A percentile compares a stretch with the other conserved stretches of the same genome.
phyloP scores from a whole-genome alignment of 2,113 vertebrate genomes.

The Urocitellus parryii region DNA sequence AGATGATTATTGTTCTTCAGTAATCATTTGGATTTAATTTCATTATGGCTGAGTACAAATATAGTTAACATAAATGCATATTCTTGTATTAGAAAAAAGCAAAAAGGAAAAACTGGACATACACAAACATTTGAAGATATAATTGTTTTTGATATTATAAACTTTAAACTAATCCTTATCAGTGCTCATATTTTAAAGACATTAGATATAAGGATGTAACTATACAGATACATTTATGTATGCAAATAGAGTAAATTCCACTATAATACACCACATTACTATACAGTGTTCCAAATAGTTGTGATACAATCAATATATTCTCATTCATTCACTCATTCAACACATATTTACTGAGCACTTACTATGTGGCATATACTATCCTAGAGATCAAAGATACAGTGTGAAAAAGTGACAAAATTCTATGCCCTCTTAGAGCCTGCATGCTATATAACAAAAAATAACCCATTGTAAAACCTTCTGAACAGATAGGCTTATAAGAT shows the following conservation, averaged over 20 bases:
- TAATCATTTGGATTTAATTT: slow-evolving; percentile 21
- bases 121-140: neutral
- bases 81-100: neutral
- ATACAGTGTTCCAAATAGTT: neutral
- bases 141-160: neutral
- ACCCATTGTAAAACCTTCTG: neutral
- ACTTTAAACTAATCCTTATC: neutral
- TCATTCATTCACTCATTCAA: neutral
- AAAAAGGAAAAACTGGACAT: neutral
- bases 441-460: neutral
- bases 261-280: neutral
- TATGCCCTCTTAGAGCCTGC: neutral
- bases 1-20: neutral
- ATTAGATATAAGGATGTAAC: neutral
- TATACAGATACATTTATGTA: neutral
- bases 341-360: slow-evolving; percentile 7
- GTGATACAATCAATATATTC: neutral
- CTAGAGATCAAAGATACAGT: neutral
- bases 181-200: slow-evolving; percentile 22
- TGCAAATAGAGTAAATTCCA: neutral
- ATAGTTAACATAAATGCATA: neutral
- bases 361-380: neutral
- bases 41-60: neutral
- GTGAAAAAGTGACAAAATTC: slow-evolving; percentile 1
- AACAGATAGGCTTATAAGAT: neutral